These are phyloP conservation scores for Zaprionus nigranus DNA, from an alignment of 1,140 invertebrate species.

Conservation along the genomic window DNA sequence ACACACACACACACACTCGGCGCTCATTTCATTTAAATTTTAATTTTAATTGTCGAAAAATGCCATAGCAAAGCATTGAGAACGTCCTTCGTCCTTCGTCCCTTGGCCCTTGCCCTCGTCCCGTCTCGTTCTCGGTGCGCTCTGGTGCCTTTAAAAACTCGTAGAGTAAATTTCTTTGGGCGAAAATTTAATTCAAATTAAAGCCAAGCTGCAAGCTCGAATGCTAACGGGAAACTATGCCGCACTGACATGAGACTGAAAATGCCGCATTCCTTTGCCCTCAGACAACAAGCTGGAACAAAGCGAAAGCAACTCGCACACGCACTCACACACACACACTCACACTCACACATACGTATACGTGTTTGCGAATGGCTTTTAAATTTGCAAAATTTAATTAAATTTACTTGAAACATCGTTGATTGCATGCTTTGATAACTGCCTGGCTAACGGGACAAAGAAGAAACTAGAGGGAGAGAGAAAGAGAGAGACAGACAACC, in stretches of 20 bases:
- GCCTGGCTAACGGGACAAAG: not conserved
- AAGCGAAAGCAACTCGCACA: slow-evolving; percentile 37
- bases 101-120: slow-evolving; percentile 10
- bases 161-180: slow-evolving; percentile 36
- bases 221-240: slow-evolving; percentile 37
- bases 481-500: not conserved
- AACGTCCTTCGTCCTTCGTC: slow-evolving; percentile 34
- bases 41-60: slow-evolving; percentile 82
- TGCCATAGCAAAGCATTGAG: slow-evolving; percentile 65
- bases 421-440: slow-evolving; percentile 54
- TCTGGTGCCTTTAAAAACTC: slow-evolving; percentile 53
- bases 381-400: slow-evolving; percentile 63
- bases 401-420: slow-evolving; percentile 40
- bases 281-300: slow-evolving; percentile 43
- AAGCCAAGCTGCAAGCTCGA: slow-evolving; percentile 25
- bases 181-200: slow-evolving; percentile 68
- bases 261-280: slow-evolving; percentile 51
- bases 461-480: not conserved
- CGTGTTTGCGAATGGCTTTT: slow-evolving; percentile 23
- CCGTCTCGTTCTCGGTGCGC: slow-evolving; percentile 18
- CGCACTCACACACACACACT: slow-evolving; percentile 2
- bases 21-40: slow-evolving; percentile 74
- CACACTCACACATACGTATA: not conserved
- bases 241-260: slow-evolving; percentile 33
- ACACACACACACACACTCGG: slow-evolving; percentile 4